Evolutionary conservation across 2,113 vertebrate species (phyloP), one percentile per base, ranked within the genome.

Genomic region (Cheirogaleus medius): DNA sequence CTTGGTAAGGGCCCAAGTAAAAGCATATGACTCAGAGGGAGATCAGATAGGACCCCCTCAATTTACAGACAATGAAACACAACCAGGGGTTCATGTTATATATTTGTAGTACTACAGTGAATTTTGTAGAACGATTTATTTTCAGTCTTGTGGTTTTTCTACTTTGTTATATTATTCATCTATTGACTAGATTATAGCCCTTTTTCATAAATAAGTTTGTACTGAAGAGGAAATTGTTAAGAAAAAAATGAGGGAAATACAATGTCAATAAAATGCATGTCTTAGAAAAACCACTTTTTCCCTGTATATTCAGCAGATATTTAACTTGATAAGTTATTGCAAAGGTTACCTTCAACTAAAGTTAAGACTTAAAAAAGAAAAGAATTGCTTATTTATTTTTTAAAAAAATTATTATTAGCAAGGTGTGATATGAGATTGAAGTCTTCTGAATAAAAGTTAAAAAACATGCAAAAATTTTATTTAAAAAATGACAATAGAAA

Each of bases 251-350:
- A 74, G 18, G 39, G 29, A 60, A 86, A 63, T 18, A 54, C 9
- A 52, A 47, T 66, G 56, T 49, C 17, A 78, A 78, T 54, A 78
- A 82, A 56, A 95, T 29, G 3, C 1, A 0, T 81, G 2, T 73
- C 32, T 60, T 85, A 29, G 63, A 83, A 66, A 87, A 69, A 23
- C 8, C 5, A 11, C 29, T 18, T 42, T 39, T 32, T 0, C 21
- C 7, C 4, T 21, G 14, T 84, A 8, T 78, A 77, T 12, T 93
- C 23, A 89, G 27, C 47, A 54, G 12, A 2, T 92, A 80, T 27
- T 87, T 54, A 91, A 96, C 58, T n/a, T 78, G 34, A 92, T 44
- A 17, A 58, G 4, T 91, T 93, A 84, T 96, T 97, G 95, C 2
- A 49, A 37, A 32, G 2, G 18, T 32, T 82, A 94, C 52, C 4